Evolutionary conservation across 2,113 vertebrate species (phyloP), one percentile per base, ranked within the genome.

Genomic region (Neoarius graeffei): DNA sequence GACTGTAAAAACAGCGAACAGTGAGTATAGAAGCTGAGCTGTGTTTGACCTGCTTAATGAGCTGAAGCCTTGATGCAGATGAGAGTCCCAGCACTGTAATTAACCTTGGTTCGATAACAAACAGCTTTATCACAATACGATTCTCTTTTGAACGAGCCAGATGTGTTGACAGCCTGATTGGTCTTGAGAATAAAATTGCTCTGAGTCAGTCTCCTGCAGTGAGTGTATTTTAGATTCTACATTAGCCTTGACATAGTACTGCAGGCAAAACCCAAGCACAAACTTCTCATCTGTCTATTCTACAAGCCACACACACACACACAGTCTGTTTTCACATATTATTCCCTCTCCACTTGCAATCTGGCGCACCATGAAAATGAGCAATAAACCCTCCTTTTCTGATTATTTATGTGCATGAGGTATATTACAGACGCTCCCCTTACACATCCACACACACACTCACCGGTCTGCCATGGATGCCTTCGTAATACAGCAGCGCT

Each of bases 401-500:
- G 42, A 42, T 42, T 42, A 42, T 42, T 42, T 42, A 59, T 8
- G n/a, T 42, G 42, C 4, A 42, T 42, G 42, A 42, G 42, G 42
- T 42, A 42, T 42, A 42, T 42, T 42, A 42, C 42, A 42, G 42
- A 42, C 35, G 35, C 35, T 35, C 35, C 35, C 35, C 15, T 20
- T 42, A 79, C 14, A n/a, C 54, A 62, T 15, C 59, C 17, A 85
- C 42, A 42, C 25, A 20, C 66, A 56, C 35, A 96, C 98, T 88
- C 94, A 99, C 98, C 20, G 98, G 98, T 93, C 97, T 95, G 42
- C 98, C 97, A 0, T 99, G 98, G 71, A 99, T 97, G 93, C 96
- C 97, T 94, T 99, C 98, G 0, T 98, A 99, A 92, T 97, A 94
- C 11, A 99, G 93, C n/a, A 99, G 96, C 48, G 97, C 96, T 93